These are phyloP conservation scores for Ardeotis arabs DNA, from an alignment of 2,113 vertebrate species.

Conservation along the genomic window DNA sequence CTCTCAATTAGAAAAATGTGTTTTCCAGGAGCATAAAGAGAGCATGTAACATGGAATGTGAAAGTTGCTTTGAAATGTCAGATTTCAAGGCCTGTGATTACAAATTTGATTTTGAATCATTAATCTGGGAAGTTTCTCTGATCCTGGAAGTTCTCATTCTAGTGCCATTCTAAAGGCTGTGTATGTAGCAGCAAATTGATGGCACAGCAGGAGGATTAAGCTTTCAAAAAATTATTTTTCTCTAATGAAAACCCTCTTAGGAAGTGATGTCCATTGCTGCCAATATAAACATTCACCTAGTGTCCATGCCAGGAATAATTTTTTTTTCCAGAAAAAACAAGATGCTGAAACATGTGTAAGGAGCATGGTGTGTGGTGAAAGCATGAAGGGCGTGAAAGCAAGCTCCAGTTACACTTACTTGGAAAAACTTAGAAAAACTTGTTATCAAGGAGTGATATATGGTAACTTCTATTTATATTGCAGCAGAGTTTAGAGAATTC, in stretches of 20 bases:
- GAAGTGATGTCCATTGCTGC: neutral
- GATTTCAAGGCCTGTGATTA: neutral
- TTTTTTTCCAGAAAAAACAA: neutral
- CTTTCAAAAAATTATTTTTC: slow-evolving; percentile 17
- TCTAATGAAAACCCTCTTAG: slow-evolving; percentile 8
- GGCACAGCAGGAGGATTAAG: neutral
- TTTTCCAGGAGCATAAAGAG: neutral
- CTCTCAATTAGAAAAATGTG: neutral
- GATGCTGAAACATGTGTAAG: neutral
- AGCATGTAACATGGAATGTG: neutral
- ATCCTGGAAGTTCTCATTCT: neutral
- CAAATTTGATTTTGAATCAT: neutral
- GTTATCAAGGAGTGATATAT: neutral
- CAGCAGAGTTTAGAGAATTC: neutral
- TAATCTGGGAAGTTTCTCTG: neutral
- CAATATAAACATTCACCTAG: slow-evolving; percentile 2
- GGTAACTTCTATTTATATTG: neutral
- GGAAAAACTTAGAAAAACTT: neutral
- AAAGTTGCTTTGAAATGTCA: neutral
- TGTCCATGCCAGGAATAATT: neutral
- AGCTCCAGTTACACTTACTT: neutral
- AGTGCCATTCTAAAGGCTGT: neutral
- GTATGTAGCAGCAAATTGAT: neutral
- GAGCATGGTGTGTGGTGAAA: neutral
- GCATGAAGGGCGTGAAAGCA: neutral